Base-by-base conservation (phyloP, 2,113 vertebrate genomes). In the Hiodon tergisus region DNA sequence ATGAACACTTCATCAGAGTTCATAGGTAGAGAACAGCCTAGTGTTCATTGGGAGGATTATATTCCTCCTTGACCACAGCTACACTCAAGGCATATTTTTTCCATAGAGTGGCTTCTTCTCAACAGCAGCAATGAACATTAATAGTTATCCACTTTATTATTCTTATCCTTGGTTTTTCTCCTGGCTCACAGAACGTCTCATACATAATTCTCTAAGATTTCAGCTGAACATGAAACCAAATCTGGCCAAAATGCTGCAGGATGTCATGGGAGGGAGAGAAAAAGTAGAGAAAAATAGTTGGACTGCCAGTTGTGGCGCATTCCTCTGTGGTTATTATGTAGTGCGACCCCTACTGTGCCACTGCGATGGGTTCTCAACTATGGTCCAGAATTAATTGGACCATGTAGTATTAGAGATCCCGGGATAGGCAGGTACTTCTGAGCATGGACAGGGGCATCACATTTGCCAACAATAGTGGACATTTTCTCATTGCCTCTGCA, bases 191-290 rank as follows among this genome's bases (percentile, higher is more conserved):
- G 50, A 66, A 7, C 62, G 10, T 57, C 53, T 73, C 46, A 77
- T 76, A 69, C 58, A 76, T 59, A 55, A 76, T 61, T 74, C 68
- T 71, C 5, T 50, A 69, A 71, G 63, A 58, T 58, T 76, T 62
- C 61, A 65, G 66, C 13, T 10, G 9, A 31, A 61, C 66, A 73
- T 10, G 31, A n/a, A 74, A 71, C 55, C 51, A 13, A 47, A 62
- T 68, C 66, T 10, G 48, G 59, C 46, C 9, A 51, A 67, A 68
- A 46, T 48, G 73, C 73, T 61, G 52, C 69, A 76, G 58, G 51
- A 66, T 54, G 69, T 71, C 75, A 57, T 61, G 76, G 78, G 81
- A 83, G 67, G 69, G 50, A 79, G 72, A 79, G 65, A 75, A 75
- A 75, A 10, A 62, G 73, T 48, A 52, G 68, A n/a, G 61, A 76